Conservation (phyloP, 2,888 invertebrate genomes). For the Rotaria macrura region DNA sequence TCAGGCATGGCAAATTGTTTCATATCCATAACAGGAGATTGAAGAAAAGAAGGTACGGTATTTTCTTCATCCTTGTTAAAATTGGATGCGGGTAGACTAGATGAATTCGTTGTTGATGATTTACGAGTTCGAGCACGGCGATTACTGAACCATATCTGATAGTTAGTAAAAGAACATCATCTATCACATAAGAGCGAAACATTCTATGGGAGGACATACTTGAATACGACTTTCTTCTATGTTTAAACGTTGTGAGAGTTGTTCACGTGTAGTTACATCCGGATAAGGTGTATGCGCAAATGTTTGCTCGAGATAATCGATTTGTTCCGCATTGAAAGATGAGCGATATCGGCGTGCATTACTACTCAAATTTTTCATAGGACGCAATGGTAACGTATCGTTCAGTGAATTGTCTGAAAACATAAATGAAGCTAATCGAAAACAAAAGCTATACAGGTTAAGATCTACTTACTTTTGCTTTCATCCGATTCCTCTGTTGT, state of each 20-base stretch:
- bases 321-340: conserved; percentile 34
- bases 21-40: not conserved
- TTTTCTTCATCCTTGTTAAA: not conserved
- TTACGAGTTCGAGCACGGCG: conserved; percentile 29
- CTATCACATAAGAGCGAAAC: too few relatives aligned
- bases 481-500: not conserved
- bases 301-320: conserved; percentile 29
- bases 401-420: not conserved
- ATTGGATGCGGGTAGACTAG: not conserved
- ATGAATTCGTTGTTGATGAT: not conserved
- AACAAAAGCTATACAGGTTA: too few relatives aligned
- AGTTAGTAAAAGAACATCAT: too few relatives aligned
- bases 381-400: not conserved
- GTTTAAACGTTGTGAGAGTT: conserved; percentile 26
- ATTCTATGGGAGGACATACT: too few relatives aligned
- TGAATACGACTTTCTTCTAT: conserved; percentile 34
- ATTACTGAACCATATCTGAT: conserved; percentile 31
- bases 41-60: not conserved
- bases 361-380: not conserved
- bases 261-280: conserved; percentile 24
- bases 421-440: too few relatives aligned
- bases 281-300: conserved; percentile 31
- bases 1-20: not conserved
- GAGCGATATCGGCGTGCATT: conserved; percentile 33
- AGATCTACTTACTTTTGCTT: not conserved